Evolutionary conservation across 2,888 invertebrate species (phyloP).

Genomic region (Diaperis boleti): DNA sequence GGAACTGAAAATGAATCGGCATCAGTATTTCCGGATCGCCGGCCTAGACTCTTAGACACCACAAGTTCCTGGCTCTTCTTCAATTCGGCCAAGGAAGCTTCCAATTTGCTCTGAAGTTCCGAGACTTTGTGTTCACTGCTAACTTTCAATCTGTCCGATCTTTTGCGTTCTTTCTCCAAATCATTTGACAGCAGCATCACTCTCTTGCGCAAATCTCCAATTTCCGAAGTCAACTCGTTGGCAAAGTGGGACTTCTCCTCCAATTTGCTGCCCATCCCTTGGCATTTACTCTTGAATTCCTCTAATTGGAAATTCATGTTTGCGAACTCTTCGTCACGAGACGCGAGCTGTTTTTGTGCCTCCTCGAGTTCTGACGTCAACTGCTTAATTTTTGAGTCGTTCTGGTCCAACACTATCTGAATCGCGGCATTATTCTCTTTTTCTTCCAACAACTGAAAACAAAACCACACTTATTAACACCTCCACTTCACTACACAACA

Average conservation of each 20-base stretch:
- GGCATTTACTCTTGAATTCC: constrained; percentile 5
- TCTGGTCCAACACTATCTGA: constrained; percentile 53
- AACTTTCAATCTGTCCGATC: constrained; percentile 52
- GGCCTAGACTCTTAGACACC: constrained; percentile 51
- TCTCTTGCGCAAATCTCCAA: constrained; percentile 49
- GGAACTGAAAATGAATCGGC: constrained; percentile 62
- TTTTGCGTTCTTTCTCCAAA: constrained; percentile 50
- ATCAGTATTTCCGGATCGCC: constrained; percentile 56
- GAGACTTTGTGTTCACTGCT: constrained; percentile 61
- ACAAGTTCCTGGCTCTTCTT: constrained; percentile 60
- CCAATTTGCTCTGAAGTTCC: constrained; percentile 60
- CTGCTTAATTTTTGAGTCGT: constrained; percentile 51
- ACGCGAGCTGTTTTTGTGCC: constrained; percentile 45
- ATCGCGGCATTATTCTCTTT: constrained; percentile 53
- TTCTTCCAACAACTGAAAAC: constrained; percentile 51
- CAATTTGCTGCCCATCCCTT: constrained; percentile 44
- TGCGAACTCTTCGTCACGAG: constrained; percentile 36
- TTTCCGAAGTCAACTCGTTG: constrained; percentile 49
- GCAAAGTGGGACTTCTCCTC: constrained; percentile 47
- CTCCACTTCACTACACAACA: constrained; percentile 11
- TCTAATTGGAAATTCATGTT: constrained; percentile 22
- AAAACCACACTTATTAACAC: constrained; percentile 18
- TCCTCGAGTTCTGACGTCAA: constrained; percentile 50
- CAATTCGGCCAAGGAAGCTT: constrained; percentile 58
- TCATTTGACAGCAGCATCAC: constrained; percentile 44